Evolutionary conservation across 1,140 invertebrate species (phyloP), one percentile per base, ranked within the genome.

Genomic region (Diorhabda carinulata): DNA sequence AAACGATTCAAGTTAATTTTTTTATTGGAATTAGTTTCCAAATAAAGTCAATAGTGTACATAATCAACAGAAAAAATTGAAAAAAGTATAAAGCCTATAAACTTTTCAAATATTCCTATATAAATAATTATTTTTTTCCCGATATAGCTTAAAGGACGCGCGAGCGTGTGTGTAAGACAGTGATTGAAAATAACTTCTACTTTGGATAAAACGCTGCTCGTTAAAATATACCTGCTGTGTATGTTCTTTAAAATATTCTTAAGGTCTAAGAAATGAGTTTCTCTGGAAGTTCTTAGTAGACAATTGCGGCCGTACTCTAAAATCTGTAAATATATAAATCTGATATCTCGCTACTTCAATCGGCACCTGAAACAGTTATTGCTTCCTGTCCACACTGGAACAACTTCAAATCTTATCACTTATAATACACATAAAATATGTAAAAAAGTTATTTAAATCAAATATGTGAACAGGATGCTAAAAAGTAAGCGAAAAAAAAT

Each of bases 251-350:
- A 60, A 67, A 67, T 45, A 25, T 67, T 67, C 65, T 67, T 61
- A 71, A 68, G 41, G 57, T 47, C 57, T 72, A 72, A 72, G 71
- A 72, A 72, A 72, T 61, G 47, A 60, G 25, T 52, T 69, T 72
- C 68, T 72, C 71, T 67, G 47, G 68, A 58, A 64, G 71, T 43
- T 68, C 70, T 57, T 69, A 67, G 64, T 61, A 61, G 67, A 65
- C 57, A 63, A 72, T 67, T 66, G 61, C 57, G 71, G 64, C 56
- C 68, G 60, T 69, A 63, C 60, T 70, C 70, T 70, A 70, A 72
- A 72, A 74, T 74, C 73, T 74, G 73, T 69, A 74, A 74, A 74
- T 74, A 74, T 70, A 72, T 63, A 74, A 72, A 72, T 63, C 73
- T 72, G 71, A 72, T 72, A 72, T 74, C 69, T 70, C 61, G 66